Percentiles rank a stretch among this genome's conserved stretches.
These are phyloP conservation scores for Drepanosiphum platanoidis DNA, from an alignment of 2,888 invertebrate species.

Conservation along the genomic window DNA sequence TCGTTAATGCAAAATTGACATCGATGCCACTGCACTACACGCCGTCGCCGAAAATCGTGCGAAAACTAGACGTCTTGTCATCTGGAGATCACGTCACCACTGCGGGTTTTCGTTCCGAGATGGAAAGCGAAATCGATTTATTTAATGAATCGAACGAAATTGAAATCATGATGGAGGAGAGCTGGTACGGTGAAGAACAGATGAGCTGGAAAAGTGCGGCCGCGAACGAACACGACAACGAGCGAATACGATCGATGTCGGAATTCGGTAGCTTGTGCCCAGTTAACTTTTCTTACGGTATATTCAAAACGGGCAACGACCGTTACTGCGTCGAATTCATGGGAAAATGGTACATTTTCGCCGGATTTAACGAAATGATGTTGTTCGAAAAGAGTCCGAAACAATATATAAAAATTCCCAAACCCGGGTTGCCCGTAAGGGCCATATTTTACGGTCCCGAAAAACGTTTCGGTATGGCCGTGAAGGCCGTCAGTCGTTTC, in stretches of 20 bases:
- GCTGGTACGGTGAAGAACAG: background rate
- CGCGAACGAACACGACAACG: background rate
- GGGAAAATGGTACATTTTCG: slow-evolving; percentile 30
- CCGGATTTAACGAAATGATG: slow-evolving; percentile 2
- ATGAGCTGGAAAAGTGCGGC: background rate
- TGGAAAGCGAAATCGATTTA: background rate
- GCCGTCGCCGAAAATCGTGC: background rate
- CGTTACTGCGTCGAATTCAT: background rate
- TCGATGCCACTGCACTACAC: background rate
- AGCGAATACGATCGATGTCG: background rate
- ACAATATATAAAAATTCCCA: background rate
- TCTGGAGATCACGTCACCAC: background rate
- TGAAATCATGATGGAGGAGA: background rate
- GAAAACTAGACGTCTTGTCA: background rate
- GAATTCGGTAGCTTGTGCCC: slow-evolving; percentile 32
- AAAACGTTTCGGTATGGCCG: background rate
- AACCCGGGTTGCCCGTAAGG: background rate
- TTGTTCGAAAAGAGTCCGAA: background rate
- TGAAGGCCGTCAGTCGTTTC: background rate
- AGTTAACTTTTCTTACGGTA: slow-evolving; percentile 22
- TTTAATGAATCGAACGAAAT: background rate
- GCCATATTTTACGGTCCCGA: slow-evolving; percentile 42
- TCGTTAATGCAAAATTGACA: slow-evolving; percentile 1
- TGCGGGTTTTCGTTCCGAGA: background rate
- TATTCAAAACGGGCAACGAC: background rate